Conservation (phyloP, 2,113 vertebrate genomes). For the Equus quagga region DNA sequence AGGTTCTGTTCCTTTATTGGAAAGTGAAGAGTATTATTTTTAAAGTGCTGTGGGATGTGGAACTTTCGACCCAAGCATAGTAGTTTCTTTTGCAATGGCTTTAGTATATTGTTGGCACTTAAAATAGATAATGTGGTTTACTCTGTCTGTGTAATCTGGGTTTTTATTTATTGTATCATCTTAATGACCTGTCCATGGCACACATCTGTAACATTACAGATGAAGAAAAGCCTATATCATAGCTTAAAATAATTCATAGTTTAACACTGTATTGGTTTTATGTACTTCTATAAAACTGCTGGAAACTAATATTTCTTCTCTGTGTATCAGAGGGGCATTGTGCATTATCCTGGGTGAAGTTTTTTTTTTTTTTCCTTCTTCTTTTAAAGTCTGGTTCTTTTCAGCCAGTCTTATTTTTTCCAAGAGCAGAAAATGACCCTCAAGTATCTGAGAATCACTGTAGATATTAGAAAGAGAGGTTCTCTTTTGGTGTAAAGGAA, state of each 20-base stretch:
- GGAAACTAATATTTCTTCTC: neutral
- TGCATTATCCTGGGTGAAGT: neutral
- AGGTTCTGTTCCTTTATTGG: neutral
- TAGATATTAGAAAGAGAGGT: neutral
- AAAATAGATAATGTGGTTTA: constrained; percentile 21
- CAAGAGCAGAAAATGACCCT: neutral
- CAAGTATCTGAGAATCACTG: neutral
- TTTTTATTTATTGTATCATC: neutral
- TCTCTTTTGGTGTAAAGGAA: neutral
- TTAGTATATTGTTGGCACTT: neutral
- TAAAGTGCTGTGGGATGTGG: neutral
- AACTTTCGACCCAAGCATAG: neutral
- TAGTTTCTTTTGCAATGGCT: neutral
- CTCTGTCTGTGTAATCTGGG: neutral
- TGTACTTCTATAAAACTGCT: neutral
- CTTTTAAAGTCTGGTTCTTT: neutral
- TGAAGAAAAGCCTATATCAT: neutral
- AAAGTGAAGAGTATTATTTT: neutral
- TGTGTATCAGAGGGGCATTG: neutral
- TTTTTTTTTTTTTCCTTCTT: neutral
- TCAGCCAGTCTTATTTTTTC: constrained; percentile 27
- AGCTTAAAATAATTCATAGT: neutral
- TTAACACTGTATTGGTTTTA: neutral
- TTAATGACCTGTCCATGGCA: neutral
- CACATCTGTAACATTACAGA: neutral